Evolutionary conservation across 2,797 vertebrate species (phyloP), one percentile per base, ranked within the genome.

Genomic region (Rachycentron canadum): DNA sequence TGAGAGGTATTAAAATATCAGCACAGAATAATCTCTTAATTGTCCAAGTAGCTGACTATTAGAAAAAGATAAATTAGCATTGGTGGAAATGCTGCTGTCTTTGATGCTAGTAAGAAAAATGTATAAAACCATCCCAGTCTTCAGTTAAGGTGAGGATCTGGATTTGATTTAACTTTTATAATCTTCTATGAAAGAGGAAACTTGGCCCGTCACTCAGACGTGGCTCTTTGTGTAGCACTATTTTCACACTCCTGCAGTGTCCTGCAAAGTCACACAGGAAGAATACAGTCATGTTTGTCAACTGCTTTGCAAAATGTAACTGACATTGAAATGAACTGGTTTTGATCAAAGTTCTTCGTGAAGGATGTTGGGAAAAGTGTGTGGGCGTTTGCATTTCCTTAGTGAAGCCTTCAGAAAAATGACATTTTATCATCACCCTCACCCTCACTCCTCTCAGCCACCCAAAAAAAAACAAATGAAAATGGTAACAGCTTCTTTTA

Each of bases 141-240:
- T 70, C 19, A 47, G 4, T 41, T 17, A 50, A 76, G 26, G 11
- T 5, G 1, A 21, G 36, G 28, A 8, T 59, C 7, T 34, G 11
- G 26, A 69, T 19, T 23, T 25, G 62, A 50, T 59, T 21, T 7
- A 53, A 23, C 62, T 76, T 69, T 60, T 19, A 64, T 75, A 41
- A 4, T 85, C 47, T 65, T 13, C 45, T 45, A 28, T 1, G 23
- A 25, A 70, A 57, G 28, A 53, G 41, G 45, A 43, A 78, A 72
- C 36, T 73, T 60, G 3, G n/a, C n/a, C n/a, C n/a, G n/a, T n/a
- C n/a, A n/a, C n/a, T n/a, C n/a, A n/a, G n/a, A 38, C 26, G 34
- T 86, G 69, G 74, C 64, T 83, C 30, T 60, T 71, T 74, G 34
- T 25, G 30, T 43, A 55, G n/a, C 40, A 13, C 61, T 67, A 47